A percentile compares a stretch with the other conserved stretches of the same genome.
Conservation (phyloP, 2,797 vertebrate species). For the Platalea minor region DNA sequence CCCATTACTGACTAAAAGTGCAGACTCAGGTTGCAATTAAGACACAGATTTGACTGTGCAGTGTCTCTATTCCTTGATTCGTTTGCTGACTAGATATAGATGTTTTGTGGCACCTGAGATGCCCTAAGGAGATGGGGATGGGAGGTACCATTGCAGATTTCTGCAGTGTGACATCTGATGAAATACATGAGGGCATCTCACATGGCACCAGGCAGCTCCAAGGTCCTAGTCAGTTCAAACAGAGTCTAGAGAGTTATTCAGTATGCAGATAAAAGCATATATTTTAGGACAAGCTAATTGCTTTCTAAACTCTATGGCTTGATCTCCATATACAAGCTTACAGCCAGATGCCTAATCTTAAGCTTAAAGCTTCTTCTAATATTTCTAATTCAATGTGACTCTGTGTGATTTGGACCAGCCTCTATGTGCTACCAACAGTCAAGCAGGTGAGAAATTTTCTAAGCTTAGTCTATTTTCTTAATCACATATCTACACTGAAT, state of each 20-base stretch:
- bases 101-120: not conserved
- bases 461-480: not conserved
- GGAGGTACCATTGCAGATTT: not conserved
- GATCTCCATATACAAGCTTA: not conserved
- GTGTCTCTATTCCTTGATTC: not conserved
- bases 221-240: not conserved
- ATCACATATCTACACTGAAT: not conserved
- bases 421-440: not conserved
- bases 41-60: not conserved
- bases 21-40: not conserved
- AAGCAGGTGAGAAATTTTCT: not conserved
- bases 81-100: not conserved
- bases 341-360: constrained; percentile 27
- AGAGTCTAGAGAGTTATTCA: not conserved
- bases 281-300: constrained; percentile 36
- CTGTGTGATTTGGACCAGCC: not conserved
- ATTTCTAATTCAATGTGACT: constrained; percentile 40
- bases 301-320: not conserved
- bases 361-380: constrained; percentile 13
- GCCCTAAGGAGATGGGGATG: not conserved
- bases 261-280: constrained; percentile 19
- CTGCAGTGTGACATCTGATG: not conserved
- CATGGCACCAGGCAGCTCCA: not conserved
- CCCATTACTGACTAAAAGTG: not conserved
- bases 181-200: not conserved